phyloP scores from a whole-genome alignment of 2,113 vertebrate genomes.

The Sceloporus tristichus region DNA sequence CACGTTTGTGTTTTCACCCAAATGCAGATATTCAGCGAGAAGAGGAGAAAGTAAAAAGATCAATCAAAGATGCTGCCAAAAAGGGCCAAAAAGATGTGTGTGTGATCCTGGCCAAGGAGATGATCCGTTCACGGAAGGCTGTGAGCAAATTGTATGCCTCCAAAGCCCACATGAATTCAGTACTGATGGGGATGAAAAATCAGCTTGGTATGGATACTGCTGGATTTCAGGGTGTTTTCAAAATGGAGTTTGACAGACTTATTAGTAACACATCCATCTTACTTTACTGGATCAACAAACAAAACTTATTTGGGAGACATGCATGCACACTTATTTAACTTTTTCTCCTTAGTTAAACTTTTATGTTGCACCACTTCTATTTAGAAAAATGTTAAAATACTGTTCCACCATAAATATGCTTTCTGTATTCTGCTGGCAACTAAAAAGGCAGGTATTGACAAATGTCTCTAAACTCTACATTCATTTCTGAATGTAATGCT shows the following conservation, averaged over 20 bases:
- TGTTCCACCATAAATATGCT: neutral
- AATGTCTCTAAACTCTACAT: too few relatives aligned
- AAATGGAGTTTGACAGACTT: neutral
- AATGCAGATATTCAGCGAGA: slow-evolving; percentile 94
- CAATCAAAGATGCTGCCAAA: slow-evolving; percentile 95
- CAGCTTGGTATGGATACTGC: slow-evolving; percentile 87
- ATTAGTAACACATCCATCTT: neutral
- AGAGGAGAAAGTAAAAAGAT: slow-evolving; percentile 96
- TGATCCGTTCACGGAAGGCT: slow-evolving; percentile 91
- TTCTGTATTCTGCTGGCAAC: neutral
- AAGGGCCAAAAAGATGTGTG: slow-evolving; percentile 96
- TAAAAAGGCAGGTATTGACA: too few relatives aligned
- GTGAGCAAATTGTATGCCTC: slow-evolving; percentile 93
- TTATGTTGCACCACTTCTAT: too few relatives aligned
- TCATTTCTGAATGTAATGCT: too few relatives aligned
- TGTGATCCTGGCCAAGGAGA: slow-evolving; percentile 92
- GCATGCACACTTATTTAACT: too few relatives aligned
- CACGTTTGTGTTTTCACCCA: slow-evolving; percentile 23
- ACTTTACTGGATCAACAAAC: neutral
- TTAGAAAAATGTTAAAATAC: neutral
- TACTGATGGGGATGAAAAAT: slow-evolving; percentile 97
- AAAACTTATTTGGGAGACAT: neutral
- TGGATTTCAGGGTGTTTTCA: neutral
- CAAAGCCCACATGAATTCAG: slow-evolving; percentile 98
- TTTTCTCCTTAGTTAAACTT: too few relatives aligned